These are phyloP conservation scores for Rousettus madagascariensis DNA, from an alignment of 2,797 vertebrate genomes.

Conservation along the genomic window DNA sequence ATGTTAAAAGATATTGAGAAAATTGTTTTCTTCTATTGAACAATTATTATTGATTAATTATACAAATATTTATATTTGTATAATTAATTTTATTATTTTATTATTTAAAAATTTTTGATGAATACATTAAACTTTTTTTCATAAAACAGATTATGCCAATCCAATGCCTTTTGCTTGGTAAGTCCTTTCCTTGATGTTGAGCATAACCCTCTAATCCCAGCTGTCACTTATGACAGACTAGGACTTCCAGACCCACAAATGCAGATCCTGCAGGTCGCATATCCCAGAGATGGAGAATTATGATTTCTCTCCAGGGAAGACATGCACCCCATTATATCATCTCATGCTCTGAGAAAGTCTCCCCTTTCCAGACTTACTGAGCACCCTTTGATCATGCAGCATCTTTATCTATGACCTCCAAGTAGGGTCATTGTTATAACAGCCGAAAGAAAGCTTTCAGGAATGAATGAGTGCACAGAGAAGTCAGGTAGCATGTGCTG, in stretches of 20 bases:
- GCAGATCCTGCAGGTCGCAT: conserved; percentile 81
- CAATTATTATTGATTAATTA: not conserved
- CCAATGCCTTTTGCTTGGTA: conserved; percentile 23
- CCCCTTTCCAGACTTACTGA: conserved; percentile 60
- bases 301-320: conserved; percentile 81
- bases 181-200: conserved; percentile 66
- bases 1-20: not conserved
- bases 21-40: not conserved
- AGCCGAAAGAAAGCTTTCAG: conserved; percentile 77
- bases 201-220: conserved; percentile 75
- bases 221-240: conserved; percentile 80
- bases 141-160: not conserved
- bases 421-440: conserved; percentile 81
- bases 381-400: conserved; percentile 53
- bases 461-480: conserved; percentile 68
- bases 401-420: conserved; percentile 79
- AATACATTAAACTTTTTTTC: not conserved
- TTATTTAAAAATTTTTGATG: not conserved
- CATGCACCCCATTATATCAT: conserved; percentile 82
- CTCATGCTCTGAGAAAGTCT: conserved; percentile 81
- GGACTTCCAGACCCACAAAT: conserved; percentile 64
- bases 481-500: conserved; percentile 67
- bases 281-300: conserved; percentile 77
- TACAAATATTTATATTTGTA: not conserved
- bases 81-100: not conserved